phyloP scores from a whole-genome alignment of 2,797 vertebrate species.

The Galago senegalensis region DNA sequence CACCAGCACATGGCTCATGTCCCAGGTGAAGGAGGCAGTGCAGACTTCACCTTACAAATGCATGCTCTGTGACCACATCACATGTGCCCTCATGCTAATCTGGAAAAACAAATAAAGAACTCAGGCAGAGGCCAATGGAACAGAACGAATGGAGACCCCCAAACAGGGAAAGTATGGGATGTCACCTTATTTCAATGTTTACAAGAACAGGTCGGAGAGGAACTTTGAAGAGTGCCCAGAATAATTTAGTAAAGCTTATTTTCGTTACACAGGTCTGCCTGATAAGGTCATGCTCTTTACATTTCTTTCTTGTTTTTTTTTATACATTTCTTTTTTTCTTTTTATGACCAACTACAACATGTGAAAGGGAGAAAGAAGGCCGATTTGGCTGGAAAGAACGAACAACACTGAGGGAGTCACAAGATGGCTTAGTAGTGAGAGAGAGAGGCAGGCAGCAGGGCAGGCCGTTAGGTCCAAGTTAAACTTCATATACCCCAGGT shows the following conservation, averaged over 20 bases:
- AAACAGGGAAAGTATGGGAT: not conserved
- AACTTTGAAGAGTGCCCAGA: constrained; percentile 29
- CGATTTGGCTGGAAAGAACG: not conserved
- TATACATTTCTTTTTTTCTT: not conserved
- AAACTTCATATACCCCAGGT: not conserved
- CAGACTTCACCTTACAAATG: too few relatives aligned
- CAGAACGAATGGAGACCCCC: not conserved
- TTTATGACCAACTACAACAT: not conserved
- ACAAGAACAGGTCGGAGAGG: constrained; percentile 41
- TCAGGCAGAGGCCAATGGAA: not conserved
- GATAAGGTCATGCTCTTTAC: not conserved
- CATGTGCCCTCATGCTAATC: too few relatives aligned
- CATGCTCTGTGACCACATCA: too few relatives aligned
- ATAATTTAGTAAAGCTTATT: constrained; percentile 54
- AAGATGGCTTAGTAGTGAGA: not conserved
- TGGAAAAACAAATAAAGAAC: not conserved
- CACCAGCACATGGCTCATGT: too few relatives aligned
- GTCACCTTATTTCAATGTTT: constrained; percentile 75
- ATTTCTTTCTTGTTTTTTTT: too few relatives aligned
- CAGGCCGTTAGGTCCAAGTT: not conserved
- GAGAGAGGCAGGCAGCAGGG: not conserved
- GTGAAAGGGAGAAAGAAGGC: not conserved
- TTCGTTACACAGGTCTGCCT: constrained; percentile 55
- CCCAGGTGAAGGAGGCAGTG: too few relatives aligned
- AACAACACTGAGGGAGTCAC: not conserved